phyloP scores from a whole-genome alignment of 2,888 invertebrate species.

The Pachymerium ferrugineum region DNA sequence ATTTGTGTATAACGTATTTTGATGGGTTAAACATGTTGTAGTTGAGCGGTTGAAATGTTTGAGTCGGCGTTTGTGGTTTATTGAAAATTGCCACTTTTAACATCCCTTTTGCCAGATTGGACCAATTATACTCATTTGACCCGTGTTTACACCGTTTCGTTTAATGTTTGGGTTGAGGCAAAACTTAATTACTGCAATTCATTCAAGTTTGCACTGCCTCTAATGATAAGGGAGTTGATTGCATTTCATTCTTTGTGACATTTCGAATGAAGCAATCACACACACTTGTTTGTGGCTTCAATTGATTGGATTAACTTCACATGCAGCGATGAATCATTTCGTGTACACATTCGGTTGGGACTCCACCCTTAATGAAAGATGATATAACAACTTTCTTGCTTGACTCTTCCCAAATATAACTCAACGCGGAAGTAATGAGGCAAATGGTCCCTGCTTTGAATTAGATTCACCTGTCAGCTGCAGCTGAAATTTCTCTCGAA shows the following conservation, averaged over 20 bases:
- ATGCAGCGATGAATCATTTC: constrained; percentile 11
- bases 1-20: too few species aligned
- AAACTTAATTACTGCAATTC: constrained; percentile 27
- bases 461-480: constrained; percentile 14
- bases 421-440: constrained; percentile 25
- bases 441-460: constrained; percentile 22
- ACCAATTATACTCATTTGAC: constrained; percentile 5
- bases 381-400: background rate
- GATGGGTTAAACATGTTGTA: too few species aligned
- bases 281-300: constrained; percentile 18
- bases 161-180: constrained; percentile 22
- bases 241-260: constrained; percentile 25
- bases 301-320: constrained; percentile 7
- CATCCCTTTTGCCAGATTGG: background rate
- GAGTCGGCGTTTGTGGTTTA: constrained; percentile 16
- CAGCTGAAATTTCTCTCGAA: constrained; percentile 11
- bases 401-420: background rate
- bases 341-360: background rate
- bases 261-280: constrained; percentile 18
- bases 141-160: constrained; percentile 15
- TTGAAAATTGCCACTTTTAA: constrained; percentile 17
- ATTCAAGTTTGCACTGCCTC: constrained; percentile 19
- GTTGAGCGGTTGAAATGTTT: too few species aligned
- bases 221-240: constrained; percentile 24
- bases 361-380: background rate